Percentiles rank a stretch among this genome's conserved stretches.
phyloP scores from a whole-genome alignment of 2,113 vertebrate genomes.

The Muscicapa adusta region DNA sequence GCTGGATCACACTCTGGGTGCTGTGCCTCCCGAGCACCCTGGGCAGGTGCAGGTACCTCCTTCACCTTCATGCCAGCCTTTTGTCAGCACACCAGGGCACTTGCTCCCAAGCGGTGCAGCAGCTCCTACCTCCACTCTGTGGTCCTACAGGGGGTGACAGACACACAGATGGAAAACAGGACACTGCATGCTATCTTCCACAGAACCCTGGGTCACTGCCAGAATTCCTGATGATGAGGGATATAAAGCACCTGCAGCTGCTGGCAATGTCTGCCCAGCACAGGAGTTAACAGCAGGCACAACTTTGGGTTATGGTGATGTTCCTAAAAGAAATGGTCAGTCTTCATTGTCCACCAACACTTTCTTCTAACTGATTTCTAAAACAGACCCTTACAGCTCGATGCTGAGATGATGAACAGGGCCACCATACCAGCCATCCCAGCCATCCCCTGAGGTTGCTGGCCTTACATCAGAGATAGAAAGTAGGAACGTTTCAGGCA shows the following conservation, averaged over 20 bases:
- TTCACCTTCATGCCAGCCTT: not conserved
- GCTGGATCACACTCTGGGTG: not conserved
- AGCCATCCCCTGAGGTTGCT: not conserved
- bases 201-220: not conserved
- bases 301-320: not conserved
- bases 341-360: not conserved
- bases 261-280: rapidly evolving
- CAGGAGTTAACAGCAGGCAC: not conserved
- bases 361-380: not conserved
- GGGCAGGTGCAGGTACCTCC: not conserved
- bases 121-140: not conserved
- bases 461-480: not conserved
- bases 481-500: not conserved
- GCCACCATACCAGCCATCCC: not conserved
- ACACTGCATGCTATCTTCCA: not conserved
- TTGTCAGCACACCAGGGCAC: not conserved
- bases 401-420: not conserved
- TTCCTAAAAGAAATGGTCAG: not conserved
- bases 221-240: not conserved
- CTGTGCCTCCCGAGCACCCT: not conserved
- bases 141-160: not conserved
- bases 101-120: not conserved
- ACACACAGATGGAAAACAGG: not conserved
- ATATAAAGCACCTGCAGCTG: not conserved
- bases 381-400: not conserved